These are phyloP conservation scores for Lochmaea crataegi DNA, from an alignment of 2,888 invertebrate species.

Conservation along the genomic window DNA sequence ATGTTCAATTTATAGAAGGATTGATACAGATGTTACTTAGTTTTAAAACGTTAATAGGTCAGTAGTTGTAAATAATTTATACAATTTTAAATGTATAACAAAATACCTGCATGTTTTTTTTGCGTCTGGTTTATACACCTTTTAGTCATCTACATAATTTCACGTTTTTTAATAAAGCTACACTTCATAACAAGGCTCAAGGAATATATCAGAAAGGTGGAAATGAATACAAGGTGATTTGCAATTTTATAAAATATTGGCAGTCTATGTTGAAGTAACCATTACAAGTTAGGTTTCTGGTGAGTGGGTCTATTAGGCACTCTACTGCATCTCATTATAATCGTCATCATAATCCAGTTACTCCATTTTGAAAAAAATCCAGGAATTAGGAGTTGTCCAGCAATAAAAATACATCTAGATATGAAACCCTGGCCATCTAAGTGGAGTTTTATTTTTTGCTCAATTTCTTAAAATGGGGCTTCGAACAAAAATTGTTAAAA, in stretches of 20 bases:
- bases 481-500: too few relatives aligned
- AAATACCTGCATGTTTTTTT: slow-evolving; percentile 22
- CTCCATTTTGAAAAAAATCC: too few relatives aligned
- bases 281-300: not conserved
- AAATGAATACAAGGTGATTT: not conserved
- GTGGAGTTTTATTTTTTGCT: too few relatives aligned
- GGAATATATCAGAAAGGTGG: not conserved
- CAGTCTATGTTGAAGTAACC: not conserved
- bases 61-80: slow-evolving; percentile 25
- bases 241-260: not conserved
- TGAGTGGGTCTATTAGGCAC: too few relatives aligned
- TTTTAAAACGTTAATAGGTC: slow-evolving; percentile 26
- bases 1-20: not conserved
- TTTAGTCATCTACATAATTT: slow-evolving; percentile 18
- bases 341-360: too few relatives aligned
- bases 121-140: slow-evolving; percentile 2
- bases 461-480: too few relatives aligned
- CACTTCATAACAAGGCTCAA: not conserved
- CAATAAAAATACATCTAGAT: too few relatives aligned
- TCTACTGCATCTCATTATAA: too few relatives aligned
- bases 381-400: too few relatives aligned
- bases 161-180: not conserved
- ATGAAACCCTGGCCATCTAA: too few relatives aligned
- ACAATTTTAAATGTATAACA: not conserved
- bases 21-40: not conserved